Base-by-base conservation (phyloP, 2,113 vertebrate species). In the Pluvialis apricaria region DNA sequence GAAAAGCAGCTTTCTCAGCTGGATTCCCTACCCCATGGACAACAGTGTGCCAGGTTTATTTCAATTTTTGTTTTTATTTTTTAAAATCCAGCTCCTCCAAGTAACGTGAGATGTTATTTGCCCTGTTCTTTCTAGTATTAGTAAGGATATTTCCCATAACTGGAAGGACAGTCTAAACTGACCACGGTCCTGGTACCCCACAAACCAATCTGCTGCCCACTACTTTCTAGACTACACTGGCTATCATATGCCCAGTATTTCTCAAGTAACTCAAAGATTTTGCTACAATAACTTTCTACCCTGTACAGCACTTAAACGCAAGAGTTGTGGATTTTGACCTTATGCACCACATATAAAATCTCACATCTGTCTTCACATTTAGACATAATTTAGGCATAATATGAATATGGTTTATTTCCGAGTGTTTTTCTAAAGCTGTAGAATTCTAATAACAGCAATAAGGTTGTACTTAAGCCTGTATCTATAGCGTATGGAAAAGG, bases 391-490 rank as follows among this genome's bases (percentile, higher is more conserved):
- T 58, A 55, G 13, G 60, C 22, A 26, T 49, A 62, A 36, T 40
- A 55, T 10, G 19, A 21, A 4, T 34, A 5, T 7, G 1, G 0
- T 0, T n/a, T 60, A 71, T 71, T 58, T 7, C 25, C 32, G 9
- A 36, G 24, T 45, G 20, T 20, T 91, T 45, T 88, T 83, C 42
- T 66, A 42, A 45, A 73, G 42, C 60, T 51, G 17, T 58, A 26
- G 38, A 51, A 66, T 83, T 62, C 58, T 25, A 9, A 6, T 69
- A 57, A 14, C 9, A 77, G n/a, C 45, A 60, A 2, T 86, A 62
- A 85, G 17, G 5, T 84, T 24, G 7, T 64, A 34, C 26, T 68
- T 73, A 40, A 69, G 14, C n/a, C 18, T 76, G 1, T 68, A 9
- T 12, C 22, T 85, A 1, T 7, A 55, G 36, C 32, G 3, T 45